Percentiles rank a stretch among this genome's conserved stretches.
Evolutionary conservation across 1,140 invertebrate species (phyloP).

Genomic region (Philopotamus ludificatus): DNA sequence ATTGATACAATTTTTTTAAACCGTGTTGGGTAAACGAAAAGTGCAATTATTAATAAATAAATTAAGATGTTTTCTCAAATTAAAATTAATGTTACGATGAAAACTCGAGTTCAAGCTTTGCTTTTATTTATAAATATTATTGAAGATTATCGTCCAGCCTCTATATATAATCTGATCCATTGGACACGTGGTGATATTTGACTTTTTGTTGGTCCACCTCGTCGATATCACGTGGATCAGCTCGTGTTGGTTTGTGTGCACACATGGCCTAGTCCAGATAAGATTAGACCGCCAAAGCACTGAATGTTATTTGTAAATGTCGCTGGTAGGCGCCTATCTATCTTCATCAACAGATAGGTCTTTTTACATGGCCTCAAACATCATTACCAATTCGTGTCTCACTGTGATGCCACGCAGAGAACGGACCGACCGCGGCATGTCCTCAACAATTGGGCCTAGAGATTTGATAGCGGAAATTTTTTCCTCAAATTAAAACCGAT

Average conservation of each 20-base stretch:
- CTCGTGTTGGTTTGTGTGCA: conserved; percentile 4
- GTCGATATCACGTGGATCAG: neutral
- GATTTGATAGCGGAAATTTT: neutral
- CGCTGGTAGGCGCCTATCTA: conserved; percentile 30
- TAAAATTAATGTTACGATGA: no score
- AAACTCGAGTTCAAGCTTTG: no score
- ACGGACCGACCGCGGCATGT: neutral
- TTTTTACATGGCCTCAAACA: conserved; percentile 27
- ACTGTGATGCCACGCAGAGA: conserved; percentile 2
- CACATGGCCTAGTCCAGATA: conserved; percentile 6
- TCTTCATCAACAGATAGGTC: conserved; percentile 28
- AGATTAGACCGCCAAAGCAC: conserved; percentile 29
- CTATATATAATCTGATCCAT: no score
- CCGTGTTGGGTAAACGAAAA: no score
- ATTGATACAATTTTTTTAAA: no score
- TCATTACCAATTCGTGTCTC: conserved; percentile 34
- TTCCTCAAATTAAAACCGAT: neutral
- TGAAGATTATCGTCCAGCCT: neutral
- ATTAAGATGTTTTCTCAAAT: no score
- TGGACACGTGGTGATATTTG: conserved; percentile 23
- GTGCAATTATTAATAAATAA: no score
- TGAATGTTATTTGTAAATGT: conserved; percentile 34
- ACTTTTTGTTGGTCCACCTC: conserved; percentile 7
- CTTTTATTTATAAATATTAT: neutral
- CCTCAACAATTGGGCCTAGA: neutral